Conservation (phyloP, 2,888 invertebrate species). For the Anoplius nigerrimus region DNA sequence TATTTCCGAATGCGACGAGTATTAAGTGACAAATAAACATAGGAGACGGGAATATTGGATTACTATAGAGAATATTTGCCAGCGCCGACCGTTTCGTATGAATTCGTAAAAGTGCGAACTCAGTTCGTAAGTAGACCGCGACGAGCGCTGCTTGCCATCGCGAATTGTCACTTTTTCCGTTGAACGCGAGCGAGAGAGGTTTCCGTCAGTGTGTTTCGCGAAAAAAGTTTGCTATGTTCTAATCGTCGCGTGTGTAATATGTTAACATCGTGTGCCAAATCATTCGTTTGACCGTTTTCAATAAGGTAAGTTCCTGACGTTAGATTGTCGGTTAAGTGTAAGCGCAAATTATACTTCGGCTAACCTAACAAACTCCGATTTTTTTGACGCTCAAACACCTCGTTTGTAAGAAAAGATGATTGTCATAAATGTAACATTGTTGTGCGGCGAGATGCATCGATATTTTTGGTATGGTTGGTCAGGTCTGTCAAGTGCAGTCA, state of each 20-base stretch:
- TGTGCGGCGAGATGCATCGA: too few relatives aligned
- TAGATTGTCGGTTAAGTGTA: background rate
- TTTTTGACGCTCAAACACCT: background rate
- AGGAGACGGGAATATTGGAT: too few relatives aligned
- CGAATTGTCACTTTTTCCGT: conserved; percentile 53
- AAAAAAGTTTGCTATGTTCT: background rate
- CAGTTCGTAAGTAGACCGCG: conserved; percentile 38
- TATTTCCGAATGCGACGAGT: too few relatives aligned
- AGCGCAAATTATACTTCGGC: background rate
- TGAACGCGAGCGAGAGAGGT: conserved; percentile 28
- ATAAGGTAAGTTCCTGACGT: background rate
- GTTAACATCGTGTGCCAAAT: background rate
- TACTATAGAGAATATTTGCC: too few relatives aligned
- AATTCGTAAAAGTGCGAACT: too few relatives aligned
- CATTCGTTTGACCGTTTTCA: background rate
- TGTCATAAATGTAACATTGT: too few relatives aligned
- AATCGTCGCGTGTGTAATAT: background rate
- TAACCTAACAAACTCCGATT: background rate
- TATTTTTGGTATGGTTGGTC: too few relatives aligned
- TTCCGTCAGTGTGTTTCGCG: conserved; percentile 29
- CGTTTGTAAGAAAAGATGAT: too few relatives aligned
- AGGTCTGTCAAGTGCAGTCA: too few relatives aligned
- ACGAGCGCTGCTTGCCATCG: conserved; percentile 33
- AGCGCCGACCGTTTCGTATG: too few relatives aligned
- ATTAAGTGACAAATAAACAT: too few relatives aligned